Evolutionary conservation across 1,140 invertebrate genomes (phyloP), one percentile per base, ranked within the genome.

Genomic region (Heterodera carotae): DNA sequence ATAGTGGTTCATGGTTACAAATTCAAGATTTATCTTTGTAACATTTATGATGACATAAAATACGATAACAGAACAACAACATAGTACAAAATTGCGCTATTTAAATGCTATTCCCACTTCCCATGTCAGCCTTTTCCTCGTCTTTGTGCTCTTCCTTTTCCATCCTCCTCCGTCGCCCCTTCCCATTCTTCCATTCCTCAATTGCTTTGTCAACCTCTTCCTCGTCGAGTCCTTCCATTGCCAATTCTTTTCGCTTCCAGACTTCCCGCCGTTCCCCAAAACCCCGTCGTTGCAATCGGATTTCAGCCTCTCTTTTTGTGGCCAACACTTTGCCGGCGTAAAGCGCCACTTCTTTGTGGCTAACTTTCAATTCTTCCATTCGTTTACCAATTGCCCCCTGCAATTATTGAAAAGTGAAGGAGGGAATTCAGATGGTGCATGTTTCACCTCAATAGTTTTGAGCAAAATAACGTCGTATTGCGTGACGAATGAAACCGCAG

Each of bases 261-360:
- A 94, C 94, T 80, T 92, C 90, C 83, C 92, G 93, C 76, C 93
- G 91, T 87, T 96, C 93, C 86, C 94, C 94, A 88, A 96, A 96
- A 15, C 64, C 72, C 80, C 92, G 92, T 88, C 95, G 93, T 85
- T 97, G 94, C 31, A 98, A 88, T 85, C 92, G 92, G 68, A 97
- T 94, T 88, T 96, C 93, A 8, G 94, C 94, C 88, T 97, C 94
- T 68, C 94, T 90, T 83, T 93, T 92, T 0, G 94, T 92, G 0
- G 96, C 93, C 77, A 93, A 93, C 22, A 98, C 93, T 89, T 97
- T 93, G 7, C 93, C 93, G 76, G 96, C 92, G 80, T 97, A 95
- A 79, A 92, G 92, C 29, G 92, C 90, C 1, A 95, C 92, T 89
- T 94, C 92, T 18, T 81, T 78, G 27, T 81, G 68, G 60, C 66